Base-by-base conservation (phyloP, 2,888 invertebrate genomes). In the Phorcus lineatus region DNA sequence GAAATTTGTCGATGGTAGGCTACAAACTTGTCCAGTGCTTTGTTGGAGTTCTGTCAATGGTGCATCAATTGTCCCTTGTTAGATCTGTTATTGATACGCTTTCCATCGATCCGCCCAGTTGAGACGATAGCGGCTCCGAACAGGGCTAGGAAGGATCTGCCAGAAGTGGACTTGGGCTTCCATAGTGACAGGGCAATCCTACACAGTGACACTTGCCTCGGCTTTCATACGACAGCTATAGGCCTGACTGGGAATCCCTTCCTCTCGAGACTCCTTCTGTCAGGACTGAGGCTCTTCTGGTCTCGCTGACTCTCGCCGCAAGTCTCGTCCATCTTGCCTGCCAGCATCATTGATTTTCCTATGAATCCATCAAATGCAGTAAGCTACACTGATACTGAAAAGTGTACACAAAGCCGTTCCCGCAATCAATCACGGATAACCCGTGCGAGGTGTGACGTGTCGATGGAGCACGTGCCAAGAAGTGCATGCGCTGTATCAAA, bases 301-400 rank as follows among this genome's bases (percentile, higher is more conserved):
- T 28, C 28, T 28, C 62, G 62, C 62, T 28, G 19, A 22, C n/a
- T 62, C 62, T 62, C 62, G 24, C 62, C 28, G 28, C 28, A 28
- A 28, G 28, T 28, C 62, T 62, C 62, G 28, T 62, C 62, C 62
- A 62, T 62, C 62, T 62, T 62, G 62, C 62, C 62, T 62, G 62
- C 62, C 62, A 62, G 16, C 22, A 24, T 9, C 62, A 62, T 62
- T 24, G 62, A 62, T 62, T 62, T 62, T 62, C 28, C 62, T 62
- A 62, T 62, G 62, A 62, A 62, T 62, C 62, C 62, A 62, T 62
- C 62, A 62, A 62, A 62, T 28, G 28, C 62, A 62, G 62, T 62
- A 62, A 62, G 62, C 62, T 62, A 62, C 62, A 62, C 62, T 62
- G 62, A 62, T 62, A 62, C 62, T 28, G 62, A 62, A 62, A 62